A percentile compares a stretch with the other conserved stretches of the same genome.
Evolutionary conservation across 2,888 invertebrate genomes (phyloP).

Genomic region (Seira musarum): DNA sequence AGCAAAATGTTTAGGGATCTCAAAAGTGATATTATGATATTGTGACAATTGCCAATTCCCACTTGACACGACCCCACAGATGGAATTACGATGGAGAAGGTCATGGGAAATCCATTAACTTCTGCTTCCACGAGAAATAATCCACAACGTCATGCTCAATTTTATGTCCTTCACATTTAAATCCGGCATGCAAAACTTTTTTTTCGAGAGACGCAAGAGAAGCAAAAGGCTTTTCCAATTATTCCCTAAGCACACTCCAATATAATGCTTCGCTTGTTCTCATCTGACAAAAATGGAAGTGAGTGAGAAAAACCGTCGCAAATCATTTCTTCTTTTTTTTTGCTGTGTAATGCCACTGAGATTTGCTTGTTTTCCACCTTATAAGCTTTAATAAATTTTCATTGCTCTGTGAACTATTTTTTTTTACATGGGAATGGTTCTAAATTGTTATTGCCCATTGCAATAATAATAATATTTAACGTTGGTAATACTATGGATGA

Average conservation of each 20-base stretch:
- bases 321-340: constrained; percentile 46
- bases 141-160: constrained; percentile 67
- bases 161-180: constrained; percentile 41
- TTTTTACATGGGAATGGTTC: not conserved
- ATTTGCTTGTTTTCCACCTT: constrained; percentile 57
- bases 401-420: not conserved
- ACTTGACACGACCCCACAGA: constrained; percentile 70
- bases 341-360: constrained; percentile 47
- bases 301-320: constrained; percentile 49
- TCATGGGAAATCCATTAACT: constrained; percentile 69
- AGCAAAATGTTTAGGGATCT: constrained; percentile 37
- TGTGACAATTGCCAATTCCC: constrained; percentile 67
- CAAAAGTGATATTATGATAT: constrained; percentile 58
- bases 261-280: not conserved
- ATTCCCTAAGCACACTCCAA: constrained; percentile 14
- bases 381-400: constrained; percentile 44
- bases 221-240: constrained; percentile 7
- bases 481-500: too few relatives aligned
- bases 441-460: too few relatives aligned
- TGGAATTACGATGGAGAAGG: constrained; percentile 63
- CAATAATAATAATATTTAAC: too few relatives aligned
- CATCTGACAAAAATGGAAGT: constrained; percentile 24
- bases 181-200: not conserved
- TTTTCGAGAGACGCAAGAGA: not conserved
- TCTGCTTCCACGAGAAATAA: constrained; percentile 64